Base-by-base conservation (phyloP, 1,140 invertebrate species). In the Aphelinus certus region DNA sequence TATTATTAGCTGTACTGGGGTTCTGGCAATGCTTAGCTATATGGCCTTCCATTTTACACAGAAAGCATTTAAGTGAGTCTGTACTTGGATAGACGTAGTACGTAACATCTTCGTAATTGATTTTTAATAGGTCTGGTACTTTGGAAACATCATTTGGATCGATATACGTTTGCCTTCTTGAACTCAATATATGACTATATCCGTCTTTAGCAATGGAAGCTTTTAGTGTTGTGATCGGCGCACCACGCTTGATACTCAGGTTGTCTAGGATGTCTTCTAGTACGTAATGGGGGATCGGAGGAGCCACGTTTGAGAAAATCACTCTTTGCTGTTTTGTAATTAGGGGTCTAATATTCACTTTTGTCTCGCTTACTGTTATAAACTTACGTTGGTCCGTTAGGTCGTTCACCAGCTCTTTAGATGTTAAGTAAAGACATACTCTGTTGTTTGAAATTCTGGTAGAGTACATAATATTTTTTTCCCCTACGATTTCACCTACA, bases 21-120 rank as follows among this genome's bases (percentile, higher is more conserved):
- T 43, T 62, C 72, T n/a, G n/a, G n/a, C n/a, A n/a, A n/a, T n/a
- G n/a, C n/a, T 58, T 62, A 67, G 55, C 7, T 76, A 68, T n/a
- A n/a, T n/a, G n/a, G n/a, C n/a, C n/a, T n/a, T n/a, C n/a, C n/a
- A n/a, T n/a, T n/a, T n/a, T n/a, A 10, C 63, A 71, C 3, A 72
- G 5, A 42, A 76, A 76, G 26, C 75, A 76, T 9, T 69, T 67
- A 47, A 71, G 58, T 9, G 26, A 46, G 1, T 73, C 66, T 26
- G 70, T 68, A 4, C 60, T 26, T 3, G 56, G n/a, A n/a, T n/a
- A n/a, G n/a, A n/a, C n/a, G n/a, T n/a, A n/a, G n/a, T n/a, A n/a
- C n/a, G n/a, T n/a, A n/a, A n/a, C n/a, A n/a, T n/a, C n/a, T n/a
- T n/a, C n/a, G n/a, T n/a, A n/a, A n/a, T n/a, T n/a, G n/a, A n/a